A percentile compares a stretch with the other conserved stretches of the same genome.
Conservation (phyloP, 2,113 vertebrate genomes). For the mouse (Mus musculus) region GRCm39 chr9:53182001-53182500, state of each 20-base stretch:
- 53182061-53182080: background rate
- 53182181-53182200: conserved; percentile 89
- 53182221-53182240: conserved; percentile 66
- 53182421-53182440: too few species aligned
- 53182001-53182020: background rate
- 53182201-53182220: conserved; percentile 88
- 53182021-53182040: conserved; percentile 34
- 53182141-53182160: conserved; percentile 92
- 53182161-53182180: conserved; percentile 94
- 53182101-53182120: conserved; percentile 93
- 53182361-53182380: background rate
- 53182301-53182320: background rate
- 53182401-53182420: background rate
- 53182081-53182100: conserved; percentile 89
- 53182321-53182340: background rate
- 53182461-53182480: background rate
- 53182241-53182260: conserved; percentile 15
- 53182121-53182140: conserved; percentile 90
- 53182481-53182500: background rate
- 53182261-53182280: background rate
- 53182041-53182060: background rate
- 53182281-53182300: background rate
- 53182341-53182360: background rate
- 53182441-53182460: background rate
- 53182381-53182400: background rate